phyloP scores from a whole-genome alignment of 2,113 vertebrate species.

The Oncorhynchus masou region DNA sequence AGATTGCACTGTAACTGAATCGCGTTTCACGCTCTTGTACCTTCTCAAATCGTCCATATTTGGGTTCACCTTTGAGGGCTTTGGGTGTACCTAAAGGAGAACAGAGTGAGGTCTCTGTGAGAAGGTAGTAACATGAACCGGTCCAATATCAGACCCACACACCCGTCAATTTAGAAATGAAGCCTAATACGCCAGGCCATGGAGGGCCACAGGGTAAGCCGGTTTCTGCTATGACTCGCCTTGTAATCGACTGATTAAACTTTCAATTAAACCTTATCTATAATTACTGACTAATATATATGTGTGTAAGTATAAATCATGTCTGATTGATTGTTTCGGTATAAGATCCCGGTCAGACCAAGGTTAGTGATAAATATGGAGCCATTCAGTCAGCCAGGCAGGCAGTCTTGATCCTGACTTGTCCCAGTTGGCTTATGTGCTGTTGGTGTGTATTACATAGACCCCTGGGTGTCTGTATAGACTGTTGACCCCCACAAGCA shows the following conservation, averaged over 20 bases:
- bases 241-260: constrained; percentile 55
- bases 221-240: constrained; percentile 30
- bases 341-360: constrained; percentile 32
- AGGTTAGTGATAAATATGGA: constrained; percentile 57
- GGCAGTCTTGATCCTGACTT: constrained; percentile 42
- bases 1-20: constrained; percentile 47
- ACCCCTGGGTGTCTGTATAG: constrained; percentile 58
- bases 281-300: constrained; percentile 25
- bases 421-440: constrained; percentile 52
- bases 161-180: constrained; percentile 11
- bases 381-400: constrained; percentile 40
- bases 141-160: constrained; percentile 2
- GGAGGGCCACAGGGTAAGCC: neutral
- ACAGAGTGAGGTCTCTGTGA: constrained; percentile 6
- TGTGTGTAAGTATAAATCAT: constrained; percentile 49
- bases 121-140: constrained; percentile 36
- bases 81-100: constrained; percentile 20
- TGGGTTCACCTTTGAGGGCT: constrained; percentile 45
- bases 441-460: constrained; percentile 65
- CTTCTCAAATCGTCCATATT: constrained; percentile 42
- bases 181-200: neutral
- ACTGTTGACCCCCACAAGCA: constrained; percentile 53
- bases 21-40: constrained; percentile 56
- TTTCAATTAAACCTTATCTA: constrained; percentile 44
- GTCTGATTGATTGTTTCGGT: constrained; percentile 41